phyloP scores from a whole-genome alignment of 1,140 invertebrate species.

The Danaus melanippus region DNA sequence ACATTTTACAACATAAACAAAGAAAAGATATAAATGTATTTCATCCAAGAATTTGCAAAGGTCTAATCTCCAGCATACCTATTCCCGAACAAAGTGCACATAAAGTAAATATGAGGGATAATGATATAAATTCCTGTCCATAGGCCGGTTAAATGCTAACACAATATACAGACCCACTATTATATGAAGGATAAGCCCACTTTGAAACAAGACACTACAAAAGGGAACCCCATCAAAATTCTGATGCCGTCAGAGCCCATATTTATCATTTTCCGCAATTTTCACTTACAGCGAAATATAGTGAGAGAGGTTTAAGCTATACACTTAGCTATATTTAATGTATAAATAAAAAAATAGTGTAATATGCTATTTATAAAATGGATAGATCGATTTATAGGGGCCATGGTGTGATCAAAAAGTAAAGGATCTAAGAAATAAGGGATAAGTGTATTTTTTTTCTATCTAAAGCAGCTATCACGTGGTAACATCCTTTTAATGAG shows the following conservation, averaged over 20 bases:
- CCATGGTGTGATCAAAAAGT: too few relatives aligned
- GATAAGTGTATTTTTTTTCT: too few relatives aligned
- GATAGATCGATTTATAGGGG: too few relatives aligned
- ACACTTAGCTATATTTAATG: neutral
- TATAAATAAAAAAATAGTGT: too few relatives aligned
- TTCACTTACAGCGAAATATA: conserved; percentile 47
- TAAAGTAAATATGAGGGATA: conserved; percentile 20
- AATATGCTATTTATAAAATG: too few relatives aligned
- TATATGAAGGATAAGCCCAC: conserved; percentile 54
- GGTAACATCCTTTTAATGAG: too few relatives aligned
- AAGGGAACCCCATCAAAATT: conserved; percentile 61
- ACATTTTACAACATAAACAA: too few relatives aligned
- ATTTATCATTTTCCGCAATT: conserved; percentile 65
- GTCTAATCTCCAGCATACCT: conserved; percentile 15
- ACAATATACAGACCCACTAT: conserved; percentile 29
- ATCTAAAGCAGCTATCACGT: too few relatives aligned
- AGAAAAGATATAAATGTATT: too few relatives aligned
- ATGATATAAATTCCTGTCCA: conserved; percentile 25
- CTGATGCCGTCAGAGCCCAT: conserved; percentile 39
- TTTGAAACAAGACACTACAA: conserved; percentile 67
- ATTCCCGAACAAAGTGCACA: conserved; percentile 15
- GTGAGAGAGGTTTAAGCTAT: conserved; percentile 9
- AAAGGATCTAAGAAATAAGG: too few relatives aligned
- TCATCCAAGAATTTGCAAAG: neutral
- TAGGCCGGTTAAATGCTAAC: conserved; percentile 14